Percentiles rank a stretch among this genome's conserved stretches.
These are phyloP conservation scores for Drosophila parthenogenetica DNA, from an alignment of 2,888 invertebrate species.

Conservation along the genomic window DNA sequence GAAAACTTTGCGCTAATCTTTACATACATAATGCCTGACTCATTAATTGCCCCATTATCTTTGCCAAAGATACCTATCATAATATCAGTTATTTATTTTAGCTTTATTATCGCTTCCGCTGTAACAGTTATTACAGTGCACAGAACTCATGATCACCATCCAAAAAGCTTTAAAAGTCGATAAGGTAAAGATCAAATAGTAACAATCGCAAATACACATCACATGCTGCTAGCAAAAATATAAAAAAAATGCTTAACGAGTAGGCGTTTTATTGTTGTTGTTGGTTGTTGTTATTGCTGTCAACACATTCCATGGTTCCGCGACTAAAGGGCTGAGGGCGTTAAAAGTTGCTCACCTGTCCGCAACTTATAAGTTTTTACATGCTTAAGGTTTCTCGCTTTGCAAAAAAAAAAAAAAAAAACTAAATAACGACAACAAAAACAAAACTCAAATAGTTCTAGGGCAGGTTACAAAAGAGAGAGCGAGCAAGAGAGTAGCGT, in stretches of 20 bases:
- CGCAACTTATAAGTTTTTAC: constrained; percentile 36
- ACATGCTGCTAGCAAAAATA: constrained; percentile 37
- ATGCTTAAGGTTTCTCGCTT: constrained; percentile 45
- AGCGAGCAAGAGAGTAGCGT: not conserved
- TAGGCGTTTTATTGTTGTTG: constrained; percentile 39
- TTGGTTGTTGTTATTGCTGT: constrained; percentile 30
- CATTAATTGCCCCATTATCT: constrained; percentile 15
- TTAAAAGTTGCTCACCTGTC: constrained; percentile 61
- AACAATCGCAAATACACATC: constrained; percentile 21
- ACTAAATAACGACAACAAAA: constrained; percentile 1
- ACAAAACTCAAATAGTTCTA: constrained; percentile 56
- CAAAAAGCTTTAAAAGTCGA: constrained; percentile 31
- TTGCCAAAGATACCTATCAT: constrained; percentile 1
- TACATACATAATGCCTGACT: constrained; percentile 28
- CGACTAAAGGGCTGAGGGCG: constrained; percentile 59
- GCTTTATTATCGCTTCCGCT: constrained; percentile 3
- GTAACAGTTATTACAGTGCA: not conserved
- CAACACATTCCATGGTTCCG: constrained; percentile 32
- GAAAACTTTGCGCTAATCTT: constrained; percentile 3
- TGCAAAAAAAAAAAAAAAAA: not conserved
- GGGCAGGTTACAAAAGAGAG: constrained; percentile 49
- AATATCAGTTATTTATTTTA: constrained; percentile 1
- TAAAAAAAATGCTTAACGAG: constrained; percentile 44
- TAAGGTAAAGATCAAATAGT: constrained; percentile 45
- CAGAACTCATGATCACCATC: constrained; percentile 9